Conservation (phyloP, 1,140 invertebrate species). For the Sweltsa coloradensis region DNA sequence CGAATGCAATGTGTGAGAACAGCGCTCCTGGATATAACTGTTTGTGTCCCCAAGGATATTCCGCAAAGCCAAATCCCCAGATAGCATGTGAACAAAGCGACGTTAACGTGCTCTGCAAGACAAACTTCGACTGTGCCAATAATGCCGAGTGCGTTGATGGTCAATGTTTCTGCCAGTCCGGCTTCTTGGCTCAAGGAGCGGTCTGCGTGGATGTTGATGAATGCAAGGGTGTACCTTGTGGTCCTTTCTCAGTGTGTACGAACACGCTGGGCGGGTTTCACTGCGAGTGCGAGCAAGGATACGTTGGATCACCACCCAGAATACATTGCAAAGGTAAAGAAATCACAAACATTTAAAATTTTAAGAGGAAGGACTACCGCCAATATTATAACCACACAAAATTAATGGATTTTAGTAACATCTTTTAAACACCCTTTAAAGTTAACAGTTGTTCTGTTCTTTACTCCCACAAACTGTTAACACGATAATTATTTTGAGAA, state of each 20-base stretch:
- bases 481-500: neutral
- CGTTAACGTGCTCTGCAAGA: conserved; percentile 72
- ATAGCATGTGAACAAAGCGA: conserved; percentile 81
- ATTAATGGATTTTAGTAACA: too few relatives aligned
- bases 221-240: conserved; percentile 64
- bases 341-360: neutral
- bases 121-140: conserved; percentile 83
- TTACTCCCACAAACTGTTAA: too few relatives aligned
- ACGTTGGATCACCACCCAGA: conserved; percentile 66
- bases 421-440: too few relatives aligned
- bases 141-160: conserved; percentile 80
- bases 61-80: conserved; percentile 63
- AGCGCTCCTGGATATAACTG: conserved; percentile 75
- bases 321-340: conserved; percentile 58
- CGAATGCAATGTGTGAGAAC: conserved; percentile 80
- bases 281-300: conserved; percentile 80
- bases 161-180: conserved; percentile 82
- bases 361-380: neutral
- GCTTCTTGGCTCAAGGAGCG: conserved; percentile 68
- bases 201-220: conserved; percentile 74
- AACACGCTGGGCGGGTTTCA: conserved; percentile 74
- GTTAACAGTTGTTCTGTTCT: too few relatives aligned
- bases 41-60: conserved; percentile 77
- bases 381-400: neutral
- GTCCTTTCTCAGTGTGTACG: conserved; percentile 63